Conservation (phyloP, 2,113 vertebrate species). For the Aythya baeri region DNA sequence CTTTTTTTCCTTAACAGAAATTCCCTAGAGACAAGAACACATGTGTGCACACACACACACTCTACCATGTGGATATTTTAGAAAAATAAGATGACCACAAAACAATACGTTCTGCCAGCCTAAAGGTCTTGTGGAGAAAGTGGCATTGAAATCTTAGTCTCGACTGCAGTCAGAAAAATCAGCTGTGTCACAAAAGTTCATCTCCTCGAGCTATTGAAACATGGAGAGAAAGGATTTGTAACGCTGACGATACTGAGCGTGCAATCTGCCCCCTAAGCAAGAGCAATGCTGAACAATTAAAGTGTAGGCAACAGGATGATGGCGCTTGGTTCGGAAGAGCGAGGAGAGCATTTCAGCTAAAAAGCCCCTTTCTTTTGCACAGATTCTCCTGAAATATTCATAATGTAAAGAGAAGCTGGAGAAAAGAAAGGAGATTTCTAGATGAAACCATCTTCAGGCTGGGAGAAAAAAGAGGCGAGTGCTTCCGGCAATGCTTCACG, state of each 20-base stretch:
- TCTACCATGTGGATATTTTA: neutral
- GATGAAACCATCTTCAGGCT: neutral
- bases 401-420: neutral
- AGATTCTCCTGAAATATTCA: constrained; percentile 13
- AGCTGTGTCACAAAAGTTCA: neutral
- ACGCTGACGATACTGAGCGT: neutral
- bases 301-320: neutral
- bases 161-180: neutral
- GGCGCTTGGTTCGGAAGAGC: neutral
- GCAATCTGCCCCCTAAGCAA: neutral
- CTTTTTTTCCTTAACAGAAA: constrained; percentile 5
- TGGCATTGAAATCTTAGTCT: neutral
- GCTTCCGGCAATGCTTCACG: neutral
- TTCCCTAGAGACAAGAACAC: neutral
- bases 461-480: neutral
- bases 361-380: neutral
- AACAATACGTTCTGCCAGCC: neutral
- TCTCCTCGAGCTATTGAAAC: neutral
- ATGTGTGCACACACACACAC: neutral
- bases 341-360: neutral
- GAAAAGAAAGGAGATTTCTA: neutral
- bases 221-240: neutral
- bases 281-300: neutral
- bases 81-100: neutral
- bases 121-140: neutral